These are phyloP conservation scores for Sebastes cheni DNA, from an alignment of 2,797 vertebrate genomes.

Conservation along the genomic window DNA sequence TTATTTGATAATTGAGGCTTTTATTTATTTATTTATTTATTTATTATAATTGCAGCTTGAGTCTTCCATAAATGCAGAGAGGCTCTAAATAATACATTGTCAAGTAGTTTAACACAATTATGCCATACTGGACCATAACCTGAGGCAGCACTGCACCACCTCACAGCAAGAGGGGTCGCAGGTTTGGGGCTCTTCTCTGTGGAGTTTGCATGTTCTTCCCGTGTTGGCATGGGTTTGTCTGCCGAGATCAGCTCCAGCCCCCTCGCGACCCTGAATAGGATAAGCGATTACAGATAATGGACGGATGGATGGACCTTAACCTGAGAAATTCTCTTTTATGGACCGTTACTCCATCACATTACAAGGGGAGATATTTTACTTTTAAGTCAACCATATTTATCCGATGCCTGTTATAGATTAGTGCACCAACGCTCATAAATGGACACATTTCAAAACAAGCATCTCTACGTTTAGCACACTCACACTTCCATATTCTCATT, in stretches of 20 bases:
- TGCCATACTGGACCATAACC: neutral
- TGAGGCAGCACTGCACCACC: fast-evolving
- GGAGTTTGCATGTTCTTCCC: too few relatives aligned
- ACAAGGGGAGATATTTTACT: neutral
- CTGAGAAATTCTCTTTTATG: neutral
- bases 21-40: too few relatives aligned
- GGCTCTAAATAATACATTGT: neutral
- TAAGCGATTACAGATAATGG: too few relatives aligned
- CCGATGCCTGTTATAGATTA: neutral
- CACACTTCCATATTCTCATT: neutral
- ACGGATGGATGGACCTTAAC: fast-evolving
- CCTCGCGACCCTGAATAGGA: too few relatives aligned
- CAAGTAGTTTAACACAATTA: neutral
- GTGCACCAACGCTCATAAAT: neutral
- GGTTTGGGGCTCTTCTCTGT: too few relatives aligned
- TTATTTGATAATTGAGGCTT: too few relatives aligned
- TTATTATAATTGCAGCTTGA: too few relatives aligned
- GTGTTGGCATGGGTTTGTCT: too few relatives aligned
- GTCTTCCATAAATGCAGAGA: neutral
- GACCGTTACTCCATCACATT: neutral
- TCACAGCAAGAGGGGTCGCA: too few relatives aligned
- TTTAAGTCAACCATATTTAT: neutral
- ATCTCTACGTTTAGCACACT: neutral
- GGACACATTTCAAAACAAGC: neutral
- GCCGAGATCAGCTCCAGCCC: too few relatives aligned